Evolutionary conservation across 2,888 invertebrate genomes (phyloP).

Genomic region (Agonopterix heracliana): DNA sequence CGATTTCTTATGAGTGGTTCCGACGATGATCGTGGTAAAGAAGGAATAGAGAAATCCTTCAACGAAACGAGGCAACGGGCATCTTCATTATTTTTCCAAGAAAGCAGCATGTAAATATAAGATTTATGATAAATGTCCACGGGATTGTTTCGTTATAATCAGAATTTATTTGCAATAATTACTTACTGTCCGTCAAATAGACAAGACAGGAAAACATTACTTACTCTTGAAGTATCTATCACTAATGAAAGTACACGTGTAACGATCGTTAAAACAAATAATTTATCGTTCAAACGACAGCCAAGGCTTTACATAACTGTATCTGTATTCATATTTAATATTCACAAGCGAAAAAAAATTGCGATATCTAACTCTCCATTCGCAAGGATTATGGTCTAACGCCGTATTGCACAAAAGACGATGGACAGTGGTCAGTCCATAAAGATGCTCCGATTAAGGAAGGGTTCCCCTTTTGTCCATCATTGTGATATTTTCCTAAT

Average conservation of each 20-base stretch:
- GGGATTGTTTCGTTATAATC: too few species aligned
- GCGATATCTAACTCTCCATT: conserved; percentile 39
- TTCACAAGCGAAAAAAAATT: conserved; percentile 64
- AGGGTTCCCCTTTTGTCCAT: conserved; percentile 45
- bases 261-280: conserved; percentile 2
- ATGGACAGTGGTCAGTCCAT: conserved; percentile 65
- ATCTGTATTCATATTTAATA: conserved; percentile 16
- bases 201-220: too few species aligned
- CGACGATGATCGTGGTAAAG: too few species aligned
- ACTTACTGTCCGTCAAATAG: too few species aligned
- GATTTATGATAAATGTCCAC: too few species aligned
- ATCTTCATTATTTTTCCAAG: too few species aligned
- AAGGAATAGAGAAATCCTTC: too few species aligned
- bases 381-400: conserved; percentile 70
- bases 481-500: conserved; percentile 69
- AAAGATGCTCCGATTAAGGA: conserved; percentile 67
- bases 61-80: too few species aligned
- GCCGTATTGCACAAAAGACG: conserved; percentile 47
- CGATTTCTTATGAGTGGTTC: too few species aligned
- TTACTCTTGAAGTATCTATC: too few species aligned
- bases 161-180: too few species aligned
- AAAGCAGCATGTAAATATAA: too few species aligned
- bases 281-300: conserved; percentile 1
- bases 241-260: conserved; percentile 3
- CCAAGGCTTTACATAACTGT: conserved; percentile 13